A percentile compares a stretch with the other conserved stretches of the same genome.
phyloP scores from a whole-genome alignment of 2,888 invertebrate species.

The Pristionchus maxplancki region DNA sequence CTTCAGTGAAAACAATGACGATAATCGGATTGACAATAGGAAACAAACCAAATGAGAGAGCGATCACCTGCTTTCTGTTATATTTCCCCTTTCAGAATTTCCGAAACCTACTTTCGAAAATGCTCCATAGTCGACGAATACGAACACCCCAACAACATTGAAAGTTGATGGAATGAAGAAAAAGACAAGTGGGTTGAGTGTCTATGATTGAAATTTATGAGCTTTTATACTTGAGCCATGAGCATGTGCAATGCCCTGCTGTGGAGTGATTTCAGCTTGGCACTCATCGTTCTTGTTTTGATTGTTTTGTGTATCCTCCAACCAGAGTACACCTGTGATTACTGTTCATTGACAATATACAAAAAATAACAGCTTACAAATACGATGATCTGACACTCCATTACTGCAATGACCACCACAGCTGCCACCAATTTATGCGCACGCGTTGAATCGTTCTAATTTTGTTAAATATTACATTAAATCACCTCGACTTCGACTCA shows the following conservation, averaged over 20 bases:
- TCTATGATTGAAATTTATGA: neutral
- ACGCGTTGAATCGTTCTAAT: neutral
- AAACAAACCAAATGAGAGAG: neutral
- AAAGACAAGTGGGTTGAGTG: neutral
- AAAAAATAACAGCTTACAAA: neutral
- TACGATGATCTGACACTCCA: neutral
- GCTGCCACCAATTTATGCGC: neutral
- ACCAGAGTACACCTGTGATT: neutral
- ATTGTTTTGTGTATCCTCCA: constrained; percentile 18
- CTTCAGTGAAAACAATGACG: neutral
- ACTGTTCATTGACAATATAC: too few relatives aligned
- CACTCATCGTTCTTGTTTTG: neutral
- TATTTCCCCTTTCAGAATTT: too few relatives aligned
- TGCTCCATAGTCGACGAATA: neutral
- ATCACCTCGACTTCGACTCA: neutral
- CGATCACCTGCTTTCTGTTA: too few relatives aligned
- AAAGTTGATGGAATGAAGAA: neutral
- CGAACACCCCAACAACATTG: neutral
- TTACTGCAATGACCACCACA: neutral
- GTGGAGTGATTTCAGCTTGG: neutral
- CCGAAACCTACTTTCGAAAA: neutral
- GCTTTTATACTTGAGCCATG: neutral
- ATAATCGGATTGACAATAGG: neutral
- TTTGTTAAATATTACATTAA: neutral
- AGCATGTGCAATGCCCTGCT: neutral